phyloP scores from a whole-genome alignment of 2,888 invertebrate species.

The Polydrusus pterygomalis region DNA sequence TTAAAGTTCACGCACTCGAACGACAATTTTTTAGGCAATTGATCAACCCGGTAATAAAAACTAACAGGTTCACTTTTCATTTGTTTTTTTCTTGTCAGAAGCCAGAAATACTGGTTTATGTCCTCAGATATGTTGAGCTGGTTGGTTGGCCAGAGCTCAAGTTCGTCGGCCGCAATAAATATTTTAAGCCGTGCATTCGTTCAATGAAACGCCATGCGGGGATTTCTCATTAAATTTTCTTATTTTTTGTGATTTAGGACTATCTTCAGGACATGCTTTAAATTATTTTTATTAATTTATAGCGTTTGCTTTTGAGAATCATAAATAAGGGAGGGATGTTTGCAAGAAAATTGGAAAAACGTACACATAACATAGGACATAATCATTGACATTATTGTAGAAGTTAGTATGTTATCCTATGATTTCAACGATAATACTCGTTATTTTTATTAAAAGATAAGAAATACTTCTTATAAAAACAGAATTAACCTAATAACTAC shows the following conservation, averaged over 20 bases:
- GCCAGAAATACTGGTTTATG: conserved; percentile 70
- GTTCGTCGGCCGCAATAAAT: conserved; percentile 70
- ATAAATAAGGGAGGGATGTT: background rate
- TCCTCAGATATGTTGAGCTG: conserved; percentile 52
- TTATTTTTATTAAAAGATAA: too few species aligned
- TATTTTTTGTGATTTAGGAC: conserved; percentile 41
- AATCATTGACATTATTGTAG: background rate
- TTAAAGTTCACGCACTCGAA: background rate
- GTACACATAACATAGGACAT: background rate
- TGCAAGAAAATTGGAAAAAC: background rate
- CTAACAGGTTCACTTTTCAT: conserved; percentile 63
- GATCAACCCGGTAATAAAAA: conserved; percentile 12
- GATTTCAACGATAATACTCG: too few species aligned
- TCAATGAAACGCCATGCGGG: conserved; percentile 66
- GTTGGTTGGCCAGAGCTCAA: conserved; percentile 57
- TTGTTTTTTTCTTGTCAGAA: conserved; percentile 62
- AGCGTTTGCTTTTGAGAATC: background rate
- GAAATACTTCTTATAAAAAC: too few species aligned
- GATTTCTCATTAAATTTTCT: conserved; percentile 66
- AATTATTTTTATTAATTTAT: conserved; percentile 26
- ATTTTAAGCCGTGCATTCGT: conserved; percentile 65
- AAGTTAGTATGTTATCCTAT: background rate
- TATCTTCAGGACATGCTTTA: conserved; percentile 23
- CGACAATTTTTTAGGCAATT: conserved; percentile 22
- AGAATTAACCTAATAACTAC: too few species aligned